These are phyloP conservation scores for Hermaeophaga mercurialis DNA, from an alignment of 2,888 invertebrate species.

Conservation along the genomic window DNA sequence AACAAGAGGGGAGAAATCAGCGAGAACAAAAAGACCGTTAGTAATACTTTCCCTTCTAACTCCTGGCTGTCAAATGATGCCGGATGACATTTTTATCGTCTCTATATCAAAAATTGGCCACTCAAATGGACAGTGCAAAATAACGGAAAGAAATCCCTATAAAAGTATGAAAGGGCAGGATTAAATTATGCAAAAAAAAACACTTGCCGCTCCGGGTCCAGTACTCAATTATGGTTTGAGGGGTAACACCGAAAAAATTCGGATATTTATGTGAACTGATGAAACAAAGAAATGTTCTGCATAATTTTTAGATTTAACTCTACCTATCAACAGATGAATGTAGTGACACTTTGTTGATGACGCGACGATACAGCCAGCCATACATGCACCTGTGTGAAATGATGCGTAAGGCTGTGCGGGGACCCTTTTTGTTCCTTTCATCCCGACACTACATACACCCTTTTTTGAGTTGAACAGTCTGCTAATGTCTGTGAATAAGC, in stretches of 20 bases:
- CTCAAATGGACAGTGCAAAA: slow-evolving; percentile 30
- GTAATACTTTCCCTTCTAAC: slow-evolving; percentile 23
- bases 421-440: slow-evolving; percentile 52
- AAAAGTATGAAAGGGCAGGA: slow-evolving; percentile 19
- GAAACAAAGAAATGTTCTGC: slow-evolving; percentile 33
- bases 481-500: slow-evolving; percentile 48
- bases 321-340: slow-evolving; percentile 33
- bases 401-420: slow-evolving; percentile 53
- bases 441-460: slow-evolving; percentile 44
- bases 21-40: slow-evolving; percentile 26
- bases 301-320: slow-evolving; percentile 36
- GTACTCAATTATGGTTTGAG: slow-evolving; percentile 27
- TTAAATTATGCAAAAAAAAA: slow-evolving; percentile 26
- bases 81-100: slow-evolving; percentile 28
- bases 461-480: slow-evolving; percentile 48
- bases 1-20: slow-evolving; percentile 23
- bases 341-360: slow-evolving; percentile 36
- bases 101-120: slow-evolving; percentile 31
- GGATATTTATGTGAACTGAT: slow-evolving; percentile 15
- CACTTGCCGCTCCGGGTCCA: slow-evolving; percentile 27
- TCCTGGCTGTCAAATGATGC: slow-evolving; percentile 21
- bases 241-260: slow-evolving; percentile 23
- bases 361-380: slow-evolving; percentile 38
- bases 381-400: slow-evolving; percentile 55
- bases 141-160: slow-evolving; percentile 23